Conservation (phyloP, 2,888 invertebrate genomes). For the Autographa gamma region DNA sequence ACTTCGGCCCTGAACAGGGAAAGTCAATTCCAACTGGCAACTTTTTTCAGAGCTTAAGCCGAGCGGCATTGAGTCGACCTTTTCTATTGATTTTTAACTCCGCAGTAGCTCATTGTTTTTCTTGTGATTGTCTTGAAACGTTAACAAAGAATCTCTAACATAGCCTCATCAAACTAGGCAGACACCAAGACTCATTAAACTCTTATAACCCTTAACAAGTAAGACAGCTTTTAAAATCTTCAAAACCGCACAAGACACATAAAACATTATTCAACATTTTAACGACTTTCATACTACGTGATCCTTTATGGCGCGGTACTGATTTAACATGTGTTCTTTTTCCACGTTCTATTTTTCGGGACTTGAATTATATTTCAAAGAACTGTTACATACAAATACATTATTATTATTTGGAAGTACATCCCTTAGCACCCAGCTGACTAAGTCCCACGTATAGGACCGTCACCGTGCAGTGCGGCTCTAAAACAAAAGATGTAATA, state of each 20-base stretch:
- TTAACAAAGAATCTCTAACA: constrained; percentile 46
- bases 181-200: constrained; percentile 6
- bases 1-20: constrained; percentile 77
- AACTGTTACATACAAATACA: too few species aligned
- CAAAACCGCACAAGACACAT: too few species aligned
- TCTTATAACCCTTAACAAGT: constrained; percentile 16
- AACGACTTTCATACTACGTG: too few species aligned
- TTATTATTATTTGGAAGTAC: neutral
- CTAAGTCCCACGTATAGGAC: neutral
- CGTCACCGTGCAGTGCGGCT: constrained; percentile 35
- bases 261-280: too few species aligned
- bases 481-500: constrained; percentile 69
- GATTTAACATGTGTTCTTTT: too few species aligned
- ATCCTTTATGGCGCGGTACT: too few species aligned
- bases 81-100: constrained; percentile 70
- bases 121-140: constrained; percentile 52
- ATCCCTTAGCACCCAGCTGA: neutral
- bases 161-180: constrained; percentile 22
- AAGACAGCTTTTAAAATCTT: too few species aligned
- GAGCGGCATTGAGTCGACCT: constrained; percentile 66
- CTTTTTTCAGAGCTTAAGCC: constrained; percentile 73
- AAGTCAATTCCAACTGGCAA: constrained; percentile 82
- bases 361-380: too few species aligned
- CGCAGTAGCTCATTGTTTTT: constrained; percentile 59
- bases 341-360: too few species aligned